phyloP scores from a whole-genome alignment of 2,888 invertebrate species.

The Ditylenchus weischeri region DNA sequence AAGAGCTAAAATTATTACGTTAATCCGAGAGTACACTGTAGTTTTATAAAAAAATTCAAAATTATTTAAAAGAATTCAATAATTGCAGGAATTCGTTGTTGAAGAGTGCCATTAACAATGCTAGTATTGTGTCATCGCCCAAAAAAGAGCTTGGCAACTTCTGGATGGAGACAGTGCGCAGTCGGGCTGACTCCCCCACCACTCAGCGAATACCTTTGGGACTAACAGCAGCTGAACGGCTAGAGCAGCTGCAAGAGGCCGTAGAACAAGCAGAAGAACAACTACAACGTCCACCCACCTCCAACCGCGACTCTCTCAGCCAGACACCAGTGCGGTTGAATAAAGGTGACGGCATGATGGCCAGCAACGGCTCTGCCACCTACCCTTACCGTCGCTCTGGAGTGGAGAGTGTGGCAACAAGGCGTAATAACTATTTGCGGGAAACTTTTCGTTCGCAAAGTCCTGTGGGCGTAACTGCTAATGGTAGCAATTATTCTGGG shows the following conservation, averaged over 20 bases:
- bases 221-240: conserved; percentile 52
- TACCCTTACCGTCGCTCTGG: conserved; percentile 36
- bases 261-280: conserved; percentile 30
- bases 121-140: neutral
- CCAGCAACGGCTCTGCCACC: conserved; percentile 4
- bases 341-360: conserved; percentile 10
- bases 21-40: too few species aligned
- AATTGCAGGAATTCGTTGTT: neutral
- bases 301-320: neutral
- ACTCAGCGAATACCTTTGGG: conserved; percentile 42
- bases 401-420: conserved; percentile 42
- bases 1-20: too few species aligned
- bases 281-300: conserved; percentile 2
- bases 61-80: neutral
- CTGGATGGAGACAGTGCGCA: conserved; percentile 10
- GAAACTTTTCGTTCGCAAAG: conserved; percentile 32
- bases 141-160: conserved; percentile 14
- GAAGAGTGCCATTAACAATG: conserved; percentile 3
- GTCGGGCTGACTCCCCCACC: conserved; percentile 37
- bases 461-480: conserved; percentile 1
- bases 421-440: conserved; percentile 43
- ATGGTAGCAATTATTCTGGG: neutral
- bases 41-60: neutral
- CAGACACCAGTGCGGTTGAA: neutral
- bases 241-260: conserved; percentile 52